Evolutionary conservation across 2,797 vertebrate genomes (phyloP), one percentile per base, ranked within the genome.

Genomic region (Psittacula echo): DNA sequence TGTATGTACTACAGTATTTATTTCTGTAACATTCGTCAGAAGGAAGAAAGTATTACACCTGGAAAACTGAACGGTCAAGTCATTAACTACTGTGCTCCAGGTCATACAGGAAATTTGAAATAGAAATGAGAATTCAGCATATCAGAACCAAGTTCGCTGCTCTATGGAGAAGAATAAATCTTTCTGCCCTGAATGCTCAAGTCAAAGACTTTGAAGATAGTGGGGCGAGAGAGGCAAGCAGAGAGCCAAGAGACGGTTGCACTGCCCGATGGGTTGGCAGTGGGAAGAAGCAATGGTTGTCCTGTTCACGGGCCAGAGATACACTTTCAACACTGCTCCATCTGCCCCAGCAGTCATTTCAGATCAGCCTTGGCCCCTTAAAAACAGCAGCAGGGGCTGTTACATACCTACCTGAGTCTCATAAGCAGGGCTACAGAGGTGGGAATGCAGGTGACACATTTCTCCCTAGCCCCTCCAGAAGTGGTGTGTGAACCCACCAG

Each of bases 51-150:
- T 16, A 54, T 32, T 78, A 48, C 64, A 80, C 41, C 27, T 8
- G 4, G 39, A 79, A 60, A 92, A 62, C 45, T 27, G 42, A 76
- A 72, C 54, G 41, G 24, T 77, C 30, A 44, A 65, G 39, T 74
- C 32, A 45, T 51, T 61, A 84, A 75, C 51, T 80, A 23, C 18
- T 32, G 26, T 45, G 44, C 50, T 79, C 15, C 23, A 9, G 37
- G n/a, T 81, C 70, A 94, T 29, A 32, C 7, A 42, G 45, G 45
- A 90, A 87, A 81, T 58, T 3, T 61, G 37, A 73, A 53, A 37
- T 37, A 94, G 66, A 81, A 85, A 32, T 51, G 82, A 89, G 48
- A 87, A 91, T 34, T 78, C 70, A 54, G 44, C 5, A 5, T 62
- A 85, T 71, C 41, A 81, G 51, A 71, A 60, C 8, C 27, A 65